These are phyloP conservation scores for Rhynchophorus ferrugineus DNA, from an alignment of 1,140 invertebrate species.

Conservation along the genomic window DNA sequence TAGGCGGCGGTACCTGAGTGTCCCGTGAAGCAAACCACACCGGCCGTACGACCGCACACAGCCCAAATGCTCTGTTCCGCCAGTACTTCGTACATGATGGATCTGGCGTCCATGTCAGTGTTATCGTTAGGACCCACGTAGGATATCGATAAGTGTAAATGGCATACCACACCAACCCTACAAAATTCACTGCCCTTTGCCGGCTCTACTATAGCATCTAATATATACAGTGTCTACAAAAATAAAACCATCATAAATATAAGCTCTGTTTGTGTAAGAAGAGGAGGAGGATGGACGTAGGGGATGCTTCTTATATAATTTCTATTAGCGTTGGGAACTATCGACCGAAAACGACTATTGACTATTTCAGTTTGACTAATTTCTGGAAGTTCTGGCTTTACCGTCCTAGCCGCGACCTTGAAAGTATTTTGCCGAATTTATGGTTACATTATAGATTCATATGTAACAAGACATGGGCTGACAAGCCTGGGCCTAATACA, in stretches of 20 bases:
- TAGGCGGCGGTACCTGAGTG: neutral
- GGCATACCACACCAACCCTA: constrained; percentile 79
- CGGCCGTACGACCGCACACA: constrained; percentile 79
- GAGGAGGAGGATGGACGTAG: too few relatives aligned
- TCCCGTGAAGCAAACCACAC: constrained; percentile 62
- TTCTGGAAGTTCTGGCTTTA: too few relatives aligned
- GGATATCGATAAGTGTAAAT: constrained; percentile 68
- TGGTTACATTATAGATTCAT: too few relatives aligned
- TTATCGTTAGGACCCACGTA: constrained; percentile 37
- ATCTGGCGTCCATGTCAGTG: constrained; percentile 33
- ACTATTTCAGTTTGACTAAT: too few relatives aligned
- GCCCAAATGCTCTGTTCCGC: constrained; percentile 90
- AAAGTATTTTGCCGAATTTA: too few relatives aligned
- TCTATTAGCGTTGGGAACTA: too few relatives aligned
- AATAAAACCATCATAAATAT: neutral
- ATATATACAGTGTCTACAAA: constrained; percentile 71
- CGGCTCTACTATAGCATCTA: constrained; percentile 73
- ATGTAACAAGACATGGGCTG: too few relatives aligned
- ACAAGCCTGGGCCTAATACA: too few relatives aligned
- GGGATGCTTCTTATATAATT: too few relatives aligned
- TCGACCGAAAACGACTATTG: too few relatives aligned
- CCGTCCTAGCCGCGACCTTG: too few relatives aligned
- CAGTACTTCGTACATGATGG: constrained; percentile 88
- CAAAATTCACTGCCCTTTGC: constrained; percentile 78
- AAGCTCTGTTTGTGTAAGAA: too few relatives aligned